A percentile compares a stretch with the other conserved stretches of the same genome.
phyloP scores from a whole-genome alignment of 2,888 invertebrate genomes.

The Himalopsyche japonica region DNA sequence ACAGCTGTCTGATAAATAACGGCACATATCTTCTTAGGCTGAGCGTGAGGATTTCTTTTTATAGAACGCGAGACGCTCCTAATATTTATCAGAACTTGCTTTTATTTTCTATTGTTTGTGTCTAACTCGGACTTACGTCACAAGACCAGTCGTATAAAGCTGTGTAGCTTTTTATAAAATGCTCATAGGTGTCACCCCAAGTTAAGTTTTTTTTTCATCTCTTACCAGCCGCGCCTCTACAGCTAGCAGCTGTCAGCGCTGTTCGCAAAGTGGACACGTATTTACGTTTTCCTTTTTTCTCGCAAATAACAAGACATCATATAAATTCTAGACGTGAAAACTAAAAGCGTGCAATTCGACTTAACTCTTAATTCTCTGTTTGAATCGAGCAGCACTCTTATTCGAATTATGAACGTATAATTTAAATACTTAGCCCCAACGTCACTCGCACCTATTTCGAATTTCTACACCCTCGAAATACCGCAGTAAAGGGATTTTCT shows the following conservation, averaged over 20 bases:
- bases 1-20: too few relatives aligned
- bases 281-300: background rate
- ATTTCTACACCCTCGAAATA: background rate
- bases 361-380: too few relatives aligned
- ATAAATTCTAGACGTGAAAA: background rate
- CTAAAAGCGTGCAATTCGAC: too few relatives aligned
- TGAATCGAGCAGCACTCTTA: background rate
- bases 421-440: background rate
- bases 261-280: background rate
- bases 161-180: background rate
- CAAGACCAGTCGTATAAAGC: background rate
- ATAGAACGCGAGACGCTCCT: too few relatives aligned
- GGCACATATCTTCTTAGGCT: too few relatives aligned
- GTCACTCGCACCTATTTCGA: background rate
- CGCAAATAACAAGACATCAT: background rate
- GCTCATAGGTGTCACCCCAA: background rate
- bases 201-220: background rate
- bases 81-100: too few relatives aligned
- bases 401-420: background rate
- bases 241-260: background rate
- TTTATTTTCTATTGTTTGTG: too few relatives aligned
- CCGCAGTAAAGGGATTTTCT: background rate
- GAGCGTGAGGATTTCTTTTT: too few relatives aligned
- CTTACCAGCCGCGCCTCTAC: background rate
- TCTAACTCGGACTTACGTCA: too few relatives aligned